These are phyloP conservation scores for Lateolabrax maculatus DNA, from an alignment of 2,797 vertebrate species.

Conservation along the genomic window DNA sequence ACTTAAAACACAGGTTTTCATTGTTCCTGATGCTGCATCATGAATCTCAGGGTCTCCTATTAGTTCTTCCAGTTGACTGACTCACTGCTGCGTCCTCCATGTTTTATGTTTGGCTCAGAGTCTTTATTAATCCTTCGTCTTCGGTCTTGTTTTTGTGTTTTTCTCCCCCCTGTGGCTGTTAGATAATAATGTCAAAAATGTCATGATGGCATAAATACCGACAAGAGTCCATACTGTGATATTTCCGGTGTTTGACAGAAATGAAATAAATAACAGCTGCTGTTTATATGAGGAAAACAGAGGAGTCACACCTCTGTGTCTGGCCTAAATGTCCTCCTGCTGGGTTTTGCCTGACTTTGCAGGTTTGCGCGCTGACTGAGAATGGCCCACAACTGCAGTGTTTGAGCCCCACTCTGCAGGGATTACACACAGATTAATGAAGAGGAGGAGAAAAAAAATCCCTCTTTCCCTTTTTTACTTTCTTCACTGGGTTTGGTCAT, in stretches of 20 bases:
- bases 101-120: background rate
- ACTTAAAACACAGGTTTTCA: slow-evolving; percentile 1
- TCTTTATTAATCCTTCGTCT: background rate
- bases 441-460: slow-evolving; percentile 33
- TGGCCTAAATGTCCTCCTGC: slow-evolving; percentile 37
- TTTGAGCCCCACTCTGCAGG: slow-evolving; percentile 51
- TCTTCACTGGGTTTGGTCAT: background rate
- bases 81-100: background rate
- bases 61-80: slow-evolving; percentile 1
- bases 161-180: background rate
- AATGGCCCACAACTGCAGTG: slow-evolving; percentile 35
- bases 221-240: slow-evolving; percentile 3
- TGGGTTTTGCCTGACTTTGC: slow-evolving; percentile 54
- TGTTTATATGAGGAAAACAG: slow-evolving; percentile 21
- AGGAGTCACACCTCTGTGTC: slow-evolving; percentile 42
- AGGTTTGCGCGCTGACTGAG: slow-evolving; percentile 50
- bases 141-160: background rate
- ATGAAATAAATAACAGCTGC: slow-evolving; percentile 26
- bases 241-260: slow-evolving; percentile 20
- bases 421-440: slow-evolving; percentile 63
- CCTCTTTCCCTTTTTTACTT: background rate
- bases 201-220: slow-evolving; percentile 15
- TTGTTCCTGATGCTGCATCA: background rate
- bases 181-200: slow-evolving; percentile 11
- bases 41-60: slow-evolving; percentile 4